Evolutionary conservation across 2,113 vertebrate species (phyloP), one percentile per base, ranked within the genome.

Genomic region (Pollimyrus isidori): DNA sequence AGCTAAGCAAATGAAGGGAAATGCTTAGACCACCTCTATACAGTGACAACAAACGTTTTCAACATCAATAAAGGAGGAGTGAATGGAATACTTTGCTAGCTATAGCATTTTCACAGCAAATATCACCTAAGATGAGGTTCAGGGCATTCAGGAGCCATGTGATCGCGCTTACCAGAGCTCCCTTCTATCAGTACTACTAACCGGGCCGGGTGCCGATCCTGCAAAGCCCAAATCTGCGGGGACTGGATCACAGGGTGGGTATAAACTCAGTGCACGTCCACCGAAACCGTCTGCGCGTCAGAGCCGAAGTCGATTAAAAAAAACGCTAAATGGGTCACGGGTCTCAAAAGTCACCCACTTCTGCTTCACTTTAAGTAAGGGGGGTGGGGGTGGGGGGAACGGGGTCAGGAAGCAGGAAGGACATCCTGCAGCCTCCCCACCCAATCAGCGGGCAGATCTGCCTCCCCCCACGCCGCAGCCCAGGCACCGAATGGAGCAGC

Each of bases 1-100:
- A 84, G 82, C 49, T 42, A 87, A 87, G 50, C 50, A 56, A 35
- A 53, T 0, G 9, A 30, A 65, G 17, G 39, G 50, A 52, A 56
- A 50, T 53, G n/a, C 85, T 49, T 86, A n/a, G 56, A 87, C 23
- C 82, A 84, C 82, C 45, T 84, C 45, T 84, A 84, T n/a, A 87
- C 85, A 87, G 85, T 13, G 83, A 86, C 48, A 35, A 1, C 82
- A 87, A 87, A 87, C n/a, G 15, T 21, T 19, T 19, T 35, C 26
- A 56, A 53, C 50, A 52, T 52, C 84, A 39, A 87, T 19, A 87
- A 46, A 45, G 46, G 50, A 87, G 50, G 50, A 52, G 30, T 1
- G 85, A 53, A 87, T 21, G 23, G 15, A 56, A 53, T 35, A 87
- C 48, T 48, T 19, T 52, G n/a, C 56, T 35, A 53, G 35, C 26